These are phyloP conservation scores for Sylvia atricapilla DNA, from an alignment of 2,113 vertebrate species.

Conservation along the genomic window DNA sequence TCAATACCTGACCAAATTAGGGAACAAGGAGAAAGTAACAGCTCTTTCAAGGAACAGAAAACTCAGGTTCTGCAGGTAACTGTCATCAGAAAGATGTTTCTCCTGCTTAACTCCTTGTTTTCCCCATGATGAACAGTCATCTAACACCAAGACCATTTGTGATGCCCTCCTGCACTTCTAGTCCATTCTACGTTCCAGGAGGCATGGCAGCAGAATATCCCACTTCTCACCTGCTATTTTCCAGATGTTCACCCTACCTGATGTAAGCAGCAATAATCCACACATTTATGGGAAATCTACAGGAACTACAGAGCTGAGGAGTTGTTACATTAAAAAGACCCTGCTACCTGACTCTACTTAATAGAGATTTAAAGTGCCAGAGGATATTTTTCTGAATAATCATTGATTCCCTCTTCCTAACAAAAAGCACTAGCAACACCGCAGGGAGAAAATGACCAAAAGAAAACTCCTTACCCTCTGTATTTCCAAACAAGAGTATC, in stretches of 20 bases:
- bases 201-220: neutral
- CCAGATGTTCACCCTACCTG: neutral
- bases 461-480: neutral
- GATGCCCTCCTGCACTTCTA: neutral
- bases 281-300: neutral
- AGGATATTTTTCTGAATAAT: neutral
- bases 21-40: neutral
- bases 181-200: neutral
- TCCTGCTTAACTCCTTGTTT: neutral
- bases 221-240: neutral
- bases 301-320: neutral
- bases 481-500: neutral
- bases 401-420: neutral
- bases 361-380: neutral
- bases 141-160: neutral
- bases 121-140: neutral
- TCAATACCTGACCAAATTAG: neutral
- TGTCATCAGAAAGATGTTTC: neutral
- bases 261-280: neutral
- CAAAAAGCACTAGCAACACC: neutral
- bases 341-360: neutral
- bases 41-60: neutral
- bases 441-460: neutral
- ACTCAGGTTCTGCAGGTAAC: neutral
- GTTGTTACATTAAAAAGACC: neutral